Conservation (phyloP, 1,140 invertebrate species). For the Apis laboriosa region DNA sequence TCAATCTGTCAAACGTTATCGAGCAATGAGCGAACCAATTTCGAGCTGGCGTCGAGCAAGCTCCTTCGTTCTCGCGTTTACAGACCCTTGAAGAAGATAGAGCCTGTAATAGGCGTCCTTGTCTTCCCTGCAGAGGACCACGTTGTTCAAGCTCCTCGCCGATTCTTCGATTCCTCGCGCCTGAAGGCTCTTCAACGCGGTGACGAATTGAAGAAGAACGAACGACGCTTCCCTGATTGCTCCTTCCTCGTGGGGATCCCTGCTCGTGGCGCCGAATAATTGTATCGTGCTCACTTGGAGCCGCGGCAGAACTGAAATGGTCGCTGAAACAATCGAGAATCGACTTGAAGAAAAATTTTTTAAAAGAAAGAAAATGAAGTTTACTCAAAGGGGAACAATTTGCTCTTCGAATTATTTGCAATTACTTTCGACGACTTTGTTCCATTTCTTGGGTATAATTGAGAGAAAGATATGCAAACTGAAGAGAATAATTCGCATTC, state of each 20-base stretch:
- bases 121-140: slow-evolving; percentile 84
- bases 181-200: slow-evolving; percentile 90
- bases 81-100: slow-evolving; percentile 88
- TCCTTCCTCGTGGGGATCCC: slow-evolving; percentile 77
- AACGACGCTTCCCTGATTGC: slow-evolving; percentile 83
- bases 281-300: slow-evolving; percentile 87
- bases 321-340: slow-evolving; percentile 81
- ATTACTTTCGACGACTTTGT: no score
- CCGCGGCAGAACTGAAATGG: slow-evolving; percentile 87
- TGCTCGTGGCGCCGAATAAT: slow-evolving; percentile 81
- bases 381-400: no score
- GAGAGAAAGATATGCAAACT: no score
- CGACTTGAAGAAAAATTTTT: no score
- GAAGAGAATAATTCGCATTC: no score
- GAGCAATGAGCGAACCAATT: slow-evolving; percentile 34
- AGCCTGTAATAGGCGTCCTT: slow-evolving; percentile 84
- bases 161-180: slow-evolving; percentile 91
- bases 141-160: slow-evolving; percentile 84
- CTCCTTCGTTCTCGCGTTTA: slow-evolving; percentile 16
- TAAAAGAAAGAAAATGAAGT: no score
- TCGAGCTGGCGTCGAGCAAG: neutral
- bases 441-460: no score
- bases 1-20: slow-evolving; percentile 77
- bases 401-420: no score
- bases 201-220: slow-evolving; percentile 89